These are phyloP conservation scores for Prosopocoilus inquinatus DNA, from an alignment of 2,888 invertebrate species.

Conservation along the genomic window DNA sequence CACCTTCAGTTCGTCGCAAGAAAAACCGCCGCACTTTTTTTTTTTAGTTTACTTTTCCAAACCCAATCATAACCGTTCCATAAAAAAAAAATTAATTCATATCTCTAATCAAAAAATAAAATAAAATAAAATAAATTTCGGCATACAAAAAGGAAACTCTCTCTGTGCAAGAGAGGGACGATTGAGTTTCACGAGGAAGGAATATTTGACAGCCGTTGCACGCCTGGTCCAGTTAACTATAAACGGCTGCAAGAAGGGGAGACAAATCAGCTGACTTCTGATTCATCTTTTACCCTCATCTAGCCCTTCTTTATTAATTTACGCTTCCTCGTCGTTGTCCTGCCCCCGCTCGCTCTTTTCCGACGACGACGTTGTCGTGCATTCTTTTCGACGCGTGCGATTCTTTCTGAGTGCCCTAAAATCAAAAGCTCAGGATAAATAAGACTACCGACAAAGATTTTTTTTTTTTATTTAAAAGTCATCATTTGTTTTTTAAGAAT, in stretches of 20 bases:
- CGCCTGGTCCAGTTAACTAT: conserved; percentile 47
- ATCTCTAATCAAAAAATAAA: too few relatives aligned
- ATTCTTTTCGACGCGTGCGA: not conserved
- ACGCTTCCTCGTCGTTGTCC: not conserved
- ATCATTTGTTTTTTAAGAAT: too few relatives aligned
- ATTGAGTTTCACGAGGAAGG: conserved; percentile 23
- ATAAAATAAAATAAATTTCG: too few relatives aligned
- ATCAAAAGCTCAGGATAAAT: not conserved
- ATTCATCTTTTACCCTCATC: conserved; percentile 30
- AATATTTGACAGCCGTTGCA: conserved; percentile 44
- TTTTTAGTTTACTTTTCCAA: too few relatives aligned
- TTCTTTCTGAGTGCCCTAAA: not conserved
- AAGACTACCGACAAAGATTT: not conserved
- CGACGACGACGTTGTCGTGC: too few relatives aligned
- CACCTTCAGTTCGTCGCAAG: conserved; percentile 1
- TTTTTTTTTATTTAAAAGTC: too few relatives aligned
- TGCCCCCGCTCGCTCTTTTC: not conserved
- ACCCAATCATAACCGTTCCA: too few relatives aligned
- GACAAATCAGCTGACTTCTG: conserved; percentile 45
- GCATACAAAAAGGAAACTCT: too few relatives aligned
- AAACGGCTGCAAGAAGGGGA: conserved; percentile 29
- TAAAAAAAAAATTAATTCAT: too few relatives aligned
- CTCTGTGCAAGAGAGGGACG: conserved; percentile 4
- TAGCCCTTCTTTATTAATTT: conserved; percentile 28
- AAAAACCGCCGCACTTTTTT: too few relatives aligned